Percentiles rank a stretch among this genome's conserved stretches.
Conservation (phyloP, 2,113 vertebrate species). For the Lycocorax pyrrhopterus region DNA sequence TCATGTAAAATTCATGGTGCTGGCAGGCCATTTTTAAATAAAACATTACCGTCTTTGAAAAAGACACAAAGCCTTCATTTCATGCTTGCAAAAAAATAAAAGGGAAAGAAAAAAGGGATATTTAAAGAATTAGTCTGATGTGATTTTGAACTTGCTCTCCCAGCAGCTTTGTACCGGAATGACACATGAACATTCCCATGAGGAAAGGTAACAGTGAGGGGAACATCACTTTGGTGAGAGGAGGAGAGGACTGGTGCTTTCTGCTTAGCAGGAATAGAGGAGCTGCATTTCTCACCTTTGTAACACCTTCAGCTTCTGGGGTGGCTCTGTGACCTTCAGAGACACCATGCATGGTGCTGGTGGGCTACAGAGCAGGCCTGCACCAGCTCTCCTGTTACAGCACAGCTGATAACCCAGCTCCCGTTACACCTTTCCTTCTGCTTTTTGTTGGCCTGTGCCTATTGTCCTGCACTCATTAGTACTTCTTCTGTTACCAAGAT, state of each 20-base stretch:
- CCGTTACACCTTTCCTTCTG: not conserved
- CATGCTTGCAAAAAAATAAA: not conserved
- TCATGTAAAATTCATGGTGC: conserved; percentile 33
- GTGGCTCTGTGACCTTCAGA: not conserved
- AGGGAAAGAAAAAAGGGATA: not conserved
- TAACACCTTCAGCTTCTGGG: not conserved
- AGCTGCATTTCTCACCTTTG: not conserved
- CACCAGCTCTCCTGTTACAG: not conserved
- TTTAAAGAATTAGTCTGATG: not conserved
- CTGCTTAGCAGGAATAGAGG: not conserved
- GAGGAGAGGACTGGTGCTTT: not conserved
- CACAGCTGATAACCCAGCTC: not conserved
- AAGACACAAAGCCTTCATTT: not conserved
- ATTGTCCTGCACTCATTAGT: not conserved
- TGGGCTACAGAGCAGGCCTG: not conserved
- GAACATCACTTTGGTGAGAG: not conserved
- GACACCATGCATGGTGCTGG: not conserved
- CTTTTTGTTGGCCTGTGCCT: not conserved
- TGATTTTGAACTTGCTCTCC: not conserved
- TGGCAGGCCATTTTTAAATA: conserved; percentile 4
- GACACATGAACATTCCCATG: rapidly evolving
- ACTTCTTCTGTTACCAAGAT: not conserved
- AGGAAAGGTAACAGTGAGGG: not conserved
- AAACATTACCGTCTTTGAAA: not conserved
- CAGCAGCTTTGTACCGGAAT: not conserved